Evolutionary conservation across 2,797 vertebrate genomes (phyloP), one percentile per base, ranked within the genome.

Genomic region (Hemitrygon akajei): DNA sequence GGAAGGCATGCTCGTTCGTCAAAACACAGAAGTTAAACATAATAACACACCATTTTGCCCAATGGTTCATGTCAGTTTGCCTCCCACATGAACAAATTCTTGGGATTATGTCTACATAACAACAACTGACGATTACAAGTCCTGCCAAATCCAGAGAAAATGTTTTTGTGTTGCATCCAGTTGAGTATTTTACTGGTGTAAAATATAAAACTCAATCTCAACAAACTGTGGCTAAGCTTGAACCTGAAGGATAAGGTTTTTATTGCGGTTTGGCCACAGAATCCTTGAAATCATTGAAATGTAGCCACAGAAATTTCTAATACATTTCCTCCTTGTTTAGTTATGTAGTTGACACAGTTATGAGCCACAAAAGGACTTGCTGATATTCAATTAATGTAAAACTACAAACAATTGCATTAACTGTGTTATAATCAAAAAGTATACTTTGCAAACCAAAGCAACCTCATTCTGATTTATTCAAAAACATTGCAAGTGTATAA

Each of bases 301-400:
- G 63, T 27, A 66, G 60, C 86, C 86, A 89, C 86, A 69, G 63
- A 89, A 37, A 37, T 89, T 89, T 20, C 86, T 37, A 69, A 89
- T 63, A 22, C 3, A 7, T 69, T 89, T 34, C 86, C 34, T 5
- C 22, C 66, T 9, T 69, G 22, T 3, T 47, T 56, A 76, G 71
- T 56, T 30, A 71, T 40, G 40, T 30, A 73, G 16, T 30, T 30
- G 73, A 76, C 56, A 27, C 27, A 75, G 37, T 93, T 56, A 27
- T n/a, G 27, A 56, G 20, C 40, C 73, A 76, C 47, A 93, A 93
- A 92, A 58, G 22, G 22, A 71, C 47, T 69, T 34, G 18, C n/a
- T 89, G 30, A n/a, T 63, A 37, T 34, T 0, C 84, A 87, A 63
- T 63, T 87, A 34, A 37, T 89, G n/a, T 89, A 69, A 37, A 89